phyloP scores from a whole-genome alignment of 2,888 invertebrate genomes.

The Drosophila macrothrix region DNA sequence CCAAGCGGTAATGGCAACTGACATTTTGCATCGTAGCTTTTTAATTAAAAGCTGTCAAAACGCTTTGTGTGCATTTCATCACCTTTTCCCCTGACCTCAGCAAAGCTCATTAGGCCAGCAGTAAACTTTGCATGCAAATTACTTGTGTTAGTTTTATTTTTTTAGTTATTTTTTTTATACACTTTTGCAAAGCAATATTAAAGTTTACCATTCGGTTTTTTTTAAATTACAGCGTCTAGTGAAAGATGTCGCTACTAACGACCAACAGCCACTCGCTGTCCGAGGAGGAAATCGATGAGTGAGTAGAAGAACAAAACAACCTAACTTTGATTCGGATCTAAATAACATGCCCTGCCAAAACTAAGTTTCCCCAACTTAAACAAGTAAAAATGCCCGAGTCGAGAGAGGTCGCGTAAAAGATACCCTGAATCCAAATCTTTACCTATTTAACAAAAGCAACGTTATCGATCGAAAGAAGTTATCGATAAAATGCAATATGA shows the following conservation, averaged over 20 bases:
- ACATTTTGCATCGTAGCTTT: slow-evolving; percentile 59
- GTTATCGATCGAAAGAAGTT: neutral
- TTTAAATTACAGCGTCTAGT: slow-evolving; percentile 57
- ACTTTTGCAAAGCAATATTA: neutral
- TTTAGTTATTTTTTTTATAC: neutral
- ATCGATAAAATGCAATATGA: neutral
- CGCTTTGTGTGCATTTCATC: slow-evolving; percentile 53
- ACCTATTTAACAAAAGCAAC: neutral
- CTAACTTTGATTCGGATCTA: neutral
- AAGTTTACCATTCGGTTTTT: slow-evolving; percentile 6
- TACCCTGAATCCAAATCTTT: neutral
- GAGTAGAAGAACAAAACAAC: slow-evolving; percentile 85
- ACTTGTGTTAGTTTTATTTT: slow-evolving; percentile 6
- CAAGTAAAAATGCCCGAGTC: neutral
- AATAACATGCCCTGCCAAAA: neutral
- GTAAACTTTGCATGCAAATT: neutral
- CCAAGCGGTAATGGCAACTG: slow-evolving; percentile 54
- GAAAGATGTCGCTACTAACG: slow-evolving; percentile 76
- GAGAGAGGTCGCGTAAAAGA: no score
- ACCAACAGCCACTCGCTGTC: slow-evolving; percentile 86
- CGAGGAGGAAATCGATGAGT: slow-evolving; percentile 90
- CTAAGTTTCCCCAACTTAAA: neutral
- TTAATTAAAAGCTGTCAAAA: slow-evolving; percentile 80
- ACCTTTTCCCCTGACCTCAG: slow-evolving; percentile 5
- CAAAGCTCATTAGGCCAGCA: slow-evolving; percentile 42